These are phyloP conservation scores for Synergus gifuensis DNA, from an alignment of 2,888 invertebrate species.

Conservation along the genomic window DNA sequence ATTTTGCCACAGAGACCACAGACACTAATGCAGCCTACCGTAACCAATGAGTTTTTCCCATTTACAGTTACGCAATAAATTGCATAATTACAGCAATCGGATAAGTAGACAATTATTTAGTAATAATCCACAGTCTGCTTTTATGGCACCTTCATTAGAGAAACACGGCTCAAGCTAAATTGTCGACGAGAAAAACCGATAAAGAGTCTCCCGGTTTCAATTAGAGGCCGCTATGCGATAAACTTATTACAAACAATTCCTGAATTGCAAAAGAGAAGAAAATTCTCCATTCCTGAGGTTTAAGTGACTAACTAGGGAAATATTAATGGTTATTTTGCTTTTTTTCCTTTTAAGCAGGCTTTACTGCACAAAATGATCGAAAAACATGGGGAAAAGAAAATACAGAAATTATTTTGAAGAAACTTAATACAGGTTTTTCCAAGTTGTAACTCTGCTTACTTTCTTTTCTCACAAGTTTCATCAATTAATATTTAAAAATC, in stretches of 20 bases:
- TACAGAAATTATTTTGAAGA: too few species aligned
- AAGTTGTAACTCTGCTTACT: too few species aligned
- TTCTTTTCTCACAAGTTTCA: too few species aligned
- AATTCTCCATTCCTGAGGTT: neutral
- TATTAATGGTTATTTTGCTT: neutral
- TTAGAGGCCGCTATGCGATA: constrained; percentile 18
- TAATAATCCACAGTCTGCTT: constrained; percentile 16
- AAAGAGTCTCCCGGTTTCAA: constrained; percentile 14
- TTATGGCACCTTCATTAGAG: constrained; percentile 19
- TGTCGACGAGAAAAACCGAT: constrained; percentile 17
- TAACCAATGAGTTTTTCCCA: constrained; percentile 16
- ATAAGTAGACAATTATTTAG: constrained; percentile 27
- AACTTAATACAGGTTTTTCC: too few species aligned
- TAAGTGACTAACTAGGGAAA: neutral
- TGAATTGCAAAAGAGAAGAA: neutral
- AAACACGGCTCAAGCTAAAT: neutral
- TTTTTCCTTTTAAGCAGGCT: neutral
- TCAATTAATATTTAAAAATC: too few species aligned
- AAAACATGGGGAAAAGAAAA: too few species aligned
- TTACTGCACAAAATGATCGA: too few species aligned
- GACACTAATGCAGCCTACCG: neutral
- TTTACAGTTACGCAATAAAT: constrained; percentile 35
- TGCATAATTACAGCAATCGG: constrained; percentile 21
- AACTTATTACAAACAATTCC: constrained; percentile 10
- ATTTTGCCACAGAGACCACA: constrained; percentile 9